Conservation (phyloP, 2,797 vertebrate genomes). For the Neosilurus mollespiculum region DNA sequence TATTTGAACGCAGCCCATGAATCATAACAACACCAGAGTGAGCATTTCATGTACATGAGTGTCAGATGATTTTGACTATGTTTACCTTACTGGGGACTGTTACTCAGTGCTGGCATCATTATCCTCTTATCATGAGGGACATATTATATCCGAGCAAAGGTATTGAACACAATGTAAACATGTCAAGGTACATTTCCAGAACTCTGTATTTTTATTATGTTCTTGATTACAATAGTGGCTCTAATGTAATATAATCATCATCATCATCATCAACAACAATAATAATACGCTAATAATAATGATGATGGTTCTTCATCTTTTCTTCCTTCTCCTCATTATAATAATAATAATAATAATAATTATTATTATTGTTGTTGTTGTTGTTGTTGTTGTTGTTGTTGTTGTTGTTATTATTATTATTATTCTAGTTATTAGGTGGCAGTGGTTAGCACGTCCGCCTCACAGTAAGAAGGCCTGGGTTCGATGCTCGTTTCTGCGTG, state of each 20-base stretch:
- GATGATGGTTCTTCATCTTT: too few relatives aligned
- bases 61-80: neutral
- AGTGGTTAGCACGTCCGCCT: too few relatives aligned
- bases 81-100: conserved; percentile 1
- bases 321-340: too few relatives aligned
- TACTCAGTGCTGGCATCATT: neutral
- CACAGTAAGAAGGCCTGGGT: too few relatives aligned
- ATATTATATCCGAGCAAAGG: conserved; percentile 3
- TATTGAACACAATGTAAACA: neutral
- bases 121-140: neutral
- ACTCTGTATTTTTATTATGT: neutral
- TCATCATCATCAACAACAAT: neutral
- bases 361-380: neutral
- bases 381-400: neutral
- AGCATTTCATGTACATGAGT: neutral
- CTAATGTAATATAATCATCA: neutral
- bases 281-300: neutral
- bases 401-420: too few relatives aligned
- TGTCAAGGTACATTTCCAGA: conserved; percentile 1
- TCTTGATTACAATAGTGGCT: neutral
- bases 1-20: conserved; percentile 10
- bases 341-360: too few relatives aligned
- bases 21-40: conserved; percentile 7
- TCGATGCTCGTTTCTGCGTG: too few relatives aligned
- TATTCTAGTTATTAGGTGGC: too few relatives aligned